Evolutionary conservation across 2,888 invertebrate genomes (phyloP).

Genomic region (Rotaria macrura): DNA sequence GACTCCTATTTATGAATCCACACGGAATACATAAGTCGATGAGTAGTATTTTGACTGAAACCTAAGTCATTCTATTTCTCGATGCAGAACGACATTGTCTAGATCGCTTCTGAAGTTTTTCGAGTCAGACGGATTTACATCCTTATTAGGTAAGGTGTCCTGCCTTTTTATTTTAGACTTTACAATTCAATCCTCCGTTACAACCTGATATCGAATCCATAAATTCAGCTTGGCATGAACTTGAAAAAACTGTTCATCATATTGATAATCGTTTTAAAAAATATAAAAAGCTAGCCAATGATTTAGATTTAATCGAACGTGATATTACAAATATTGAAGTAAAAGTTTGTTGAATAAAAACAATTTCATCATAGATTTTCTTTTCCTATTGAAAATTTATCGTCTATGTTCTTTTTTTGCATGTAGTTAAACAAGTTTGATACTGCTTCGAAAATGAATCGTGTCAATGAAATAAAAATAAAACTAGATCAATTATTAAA

Average conservation of each 20-base stretch:
- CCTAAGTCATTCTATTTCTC: too few relatives aligned
- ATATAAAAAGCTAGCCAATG: neutral
- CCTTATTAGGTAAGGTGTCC: neutral
- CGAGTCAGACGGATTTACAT: too few relatives aligned
- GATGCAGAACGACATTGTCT: too few relatives aligned
- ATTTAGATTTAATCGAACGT: neutral
- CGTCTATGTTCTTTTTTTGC: neutral
- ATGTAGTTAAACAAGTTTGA: neutral
- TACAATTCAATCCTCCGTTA: neutral
- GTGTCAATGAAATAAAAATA: neutral
- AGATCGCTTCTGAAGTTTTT: too few relatives aligned
- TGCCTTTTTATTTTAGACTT: neutral
- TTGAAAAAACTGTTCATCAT: neutral
- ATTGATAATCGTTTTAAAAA: neutral
- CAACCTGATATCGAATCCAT: constrained; percentile 5
- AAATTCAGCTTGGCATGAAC: neutral
- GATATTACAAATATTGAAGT: neutral
- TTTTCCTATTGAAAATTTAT: neutral
- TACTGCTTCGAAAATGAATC: neutral
- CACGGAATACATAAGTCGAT: too few relatives aligned
- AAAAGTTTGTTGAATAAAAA: neutral
- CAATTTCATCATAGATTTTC: neutral
- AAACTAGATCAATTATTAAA: neutral
- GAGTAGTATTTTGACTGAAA: too few relatives aligned
- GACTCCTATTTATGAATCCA: too few relatives aligned